A percentile compares a stretch with the other conserved stretches of the same genome.
phyloP scores from a whole-genome alignment of 2,113 vertebrate genomes.

The Ageneiosus marmoratus region DNA sequence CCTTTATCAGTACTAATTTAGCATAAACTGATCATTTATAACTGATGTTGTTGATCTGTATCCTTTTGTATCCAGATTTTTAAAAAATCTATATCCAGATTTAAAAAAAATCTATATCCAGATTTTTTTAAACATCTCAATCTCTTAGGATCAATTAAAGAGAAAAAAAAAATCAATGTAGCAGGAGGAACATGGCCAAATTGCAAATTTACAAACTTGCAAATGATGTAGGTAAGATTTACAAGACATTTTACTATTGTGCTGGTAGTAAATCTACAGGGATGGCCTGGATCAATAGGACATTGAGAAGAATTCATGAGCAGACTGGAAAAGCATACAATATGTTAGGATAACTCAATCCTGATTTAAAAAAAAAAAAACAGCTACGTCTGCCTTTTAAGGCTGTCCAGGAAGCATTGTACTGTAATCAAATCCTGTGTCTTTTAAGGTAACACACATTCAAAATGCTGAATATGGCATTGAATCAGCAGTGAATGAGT shows the following conservation, averaged over 20 bases:
- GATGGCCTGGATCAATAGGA: not conserved
- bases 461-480: not conserved
- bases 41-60: too few relatives aligned
- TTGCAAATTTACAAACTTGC: not conserved
- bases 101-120: too few relatives aligned
- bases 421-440: not conserved
- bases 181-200: not conserved
- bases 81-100: too few relatives aligned
- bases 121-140: too few relatives aligned
- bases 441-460: not conserved
- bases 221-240: not conserved
- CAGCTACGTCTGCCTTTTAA: not conserved
- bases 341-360: not conserved
- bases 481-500: not conserved
- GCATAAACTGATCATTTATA: too few relatives aligned
- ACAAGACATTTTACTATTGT: not conserved
- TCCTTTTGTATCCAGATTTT: too few relatives aligned
- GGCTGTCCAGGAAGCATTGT: not conserved
- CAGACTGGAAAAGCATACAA: not conserved
- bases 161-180: not conserved
- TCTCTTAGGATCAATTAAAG: not conserved
- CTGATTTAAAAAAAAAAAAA: not conserved
- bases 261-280: not conserved
- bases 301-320: not conserved
- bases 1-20: too few relatives aligned